A percentile compares a stretch with the other conserved stretches of the same genome.
Evolutionary conservation across 2,113 vertebrate genomes (phyloP).

Genomic region (Heloderma charlesbogerti): DNA sequence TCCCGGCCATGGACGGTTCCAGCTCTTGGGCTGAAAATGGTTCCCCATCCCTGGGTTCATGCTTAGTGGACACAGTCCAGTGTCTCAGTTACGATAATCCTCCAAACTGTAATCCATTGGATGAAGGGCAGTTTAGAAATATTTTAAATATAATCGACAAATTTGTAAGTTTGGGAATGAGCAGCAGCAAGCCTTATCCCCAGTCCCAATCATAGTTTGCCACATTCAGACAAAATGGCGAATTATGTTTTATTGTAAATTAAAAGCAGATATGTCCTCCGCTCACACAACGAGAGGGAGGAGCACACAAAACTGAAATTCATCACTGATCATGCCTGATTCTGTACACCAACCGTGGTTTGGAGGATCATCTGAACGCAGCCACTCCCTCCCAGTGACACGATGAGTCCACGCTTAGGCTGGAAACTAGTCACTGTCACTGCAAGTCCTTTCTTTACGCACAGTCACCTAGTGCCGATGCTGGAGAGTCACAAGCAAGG

Average conservation of each 20-base stretch:
- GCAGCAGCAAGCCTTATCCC: not conserved
- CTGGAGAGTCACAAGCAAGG: not conserved
- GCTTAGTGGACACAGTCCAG: not conserved
- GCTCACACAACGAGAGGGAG: too few relatives aligned
- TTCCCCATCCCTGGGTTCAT: not conserved
- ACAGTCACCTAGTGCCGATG: not conserved
- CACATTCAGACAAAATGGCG: not conserved
- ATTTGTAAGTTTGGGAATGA: not conserved
- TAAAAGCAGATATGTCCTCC: not conserved
- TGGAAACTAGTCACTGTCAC: not conserved
- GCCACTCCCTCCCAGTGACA: not conserved
- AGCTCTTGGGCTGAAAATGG: too few relatives aligned
- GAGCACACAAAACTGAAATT: not conserved
- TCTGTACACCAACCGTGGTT: not conserved
- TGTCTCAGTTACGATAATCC: not conserved
- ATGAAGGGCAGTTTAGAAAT: not conserved
- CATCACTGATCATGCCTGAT: not conserved
- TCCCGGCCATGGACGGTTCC: too few relatives aligned
- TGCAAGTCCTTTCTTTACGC: not conserved
- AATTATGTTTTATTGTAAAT: too few relatives aligned
- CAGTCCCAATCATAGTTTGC: not conserved
- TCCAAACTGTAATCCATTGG: not conserved
- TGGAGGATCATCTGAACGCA: not conserved
- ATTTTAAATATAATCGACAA: not conserved
- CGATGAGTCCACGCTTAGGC: not conserved